phyloP scores from a whole-genome alignment of 2,797 vertebrate genomes.

The Darevskia mixta region DNA sequence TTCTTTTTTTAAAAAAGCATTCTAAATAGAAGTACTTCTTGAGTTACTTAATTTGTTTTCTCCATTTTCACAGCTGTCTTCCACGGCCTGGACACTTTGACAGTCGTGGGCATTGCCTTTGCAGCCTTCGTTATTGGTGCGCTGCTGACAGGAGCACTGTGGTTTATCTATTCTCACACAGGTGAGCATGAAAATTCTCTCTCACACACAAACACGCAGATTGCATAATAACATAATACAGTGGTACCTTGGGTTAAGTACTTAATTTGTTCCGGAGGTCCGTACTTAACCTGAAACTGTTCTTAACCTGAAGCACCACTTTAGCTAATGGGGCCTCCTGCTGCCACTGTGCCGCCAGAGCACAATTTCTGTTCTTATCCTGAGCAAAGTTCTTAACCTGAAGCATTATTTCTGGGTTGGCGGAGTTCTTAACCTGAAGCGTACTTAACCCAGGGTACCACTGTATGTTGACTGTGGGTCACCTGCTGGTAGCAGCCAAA shows the following conservation, averaged over 20 bases:
- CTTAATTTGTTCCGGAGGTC: too few species aligned
- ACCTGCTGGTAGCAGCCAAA: background rate
- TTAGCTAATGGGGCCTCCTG: too few species aligned
- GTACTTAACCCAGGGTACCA: too few species aligned
- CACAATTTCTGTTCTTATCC: too few species aligned
- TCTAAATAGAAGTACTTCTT: background rate
- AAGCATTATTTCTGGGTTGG: too few species aligned
- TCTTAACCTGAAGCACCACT: too few species aligned
- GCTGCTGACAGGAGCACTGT: conserved; percentile 93
- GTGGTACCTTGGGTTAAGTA: too few species aligned
- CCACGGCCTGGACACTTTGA: conserved; percentile 90
- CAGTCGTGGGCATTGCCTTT: conserved; percentile 95
- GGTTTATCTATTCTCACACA: conserved; percentile 98
- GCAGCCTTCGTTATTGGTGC: conserved; percentile 95
- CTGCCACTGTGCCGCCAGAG: too few species aligned
- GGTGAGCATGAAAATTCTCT: conserved; percentile 78
- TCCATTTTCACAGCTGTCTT: conserved; percentile 73
- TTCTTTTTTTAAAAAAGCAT: fast-evolving
- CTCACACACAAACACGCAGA: fast-evolving
- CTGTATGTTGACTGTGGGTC: background rate
- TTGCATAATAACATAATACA: background rate
- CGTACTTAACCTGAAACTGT: too few species aligned
- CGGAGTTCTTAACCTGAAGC: too few species aligned
- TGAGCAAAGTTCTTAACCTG: too few species aligned
- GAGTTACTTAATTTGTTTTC: conserved; percentile 23